phyloP scores from a whole-genome alignment of 2,113 vertebrate species.

The Leucosticte australis region DNA sequence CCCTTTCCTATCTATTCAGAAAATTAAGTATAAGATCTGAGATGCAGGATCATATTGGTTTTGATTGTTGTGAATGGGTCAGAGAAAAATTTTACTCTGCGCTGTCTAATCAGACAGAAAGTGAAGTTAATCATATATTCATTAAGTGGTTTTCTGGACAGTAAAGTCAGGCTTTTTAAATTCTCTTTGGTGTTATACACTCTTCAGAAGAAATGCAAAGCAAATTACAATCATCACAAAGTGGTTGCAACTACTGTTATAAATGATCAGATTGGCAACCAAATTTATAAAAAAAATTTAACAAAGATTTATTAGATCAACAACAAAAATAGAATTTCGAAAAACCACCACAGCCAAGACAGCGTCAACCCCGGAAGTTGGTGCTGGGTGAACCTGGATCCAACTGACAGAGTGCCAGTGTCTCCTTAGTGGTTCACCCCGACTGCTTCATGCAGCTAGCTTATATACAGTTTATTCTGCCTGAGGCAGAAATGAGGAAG shows the following conservation, averaged over 20 bases:
- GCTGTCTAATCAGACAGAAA: not conserved
- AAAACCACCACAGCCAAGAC: too few relatives aligned
- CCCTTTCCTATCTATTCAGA: not conserved
- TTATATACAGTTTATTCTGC: too few relatives aligned
- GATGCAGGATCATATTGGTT: accelerated
- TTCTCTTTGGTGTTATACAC: not conserved
- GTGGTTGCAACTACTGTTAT: not conserved
- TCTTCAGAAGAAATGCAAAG: not conserved
- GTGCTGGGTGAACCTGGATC: too few relatives aligned
- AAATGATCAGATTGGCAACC: too few relatives aligned
- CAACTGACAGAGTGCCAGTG: too few relatives aligned
- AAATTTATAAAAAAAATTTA: too few relatives aligned
- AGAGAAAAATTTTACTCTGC: not conserved
- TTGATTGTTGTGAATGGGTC: accelerated
- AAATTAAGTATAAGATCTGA: not conserved
- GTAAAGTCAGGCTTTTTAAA: not conserved
- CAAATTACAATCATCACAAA: not conserved
- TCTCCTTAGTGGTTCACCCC: too few relatives aligned
- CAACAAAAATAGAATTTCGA: too few relatives aligned
- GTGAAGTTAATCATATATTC: not conserved
- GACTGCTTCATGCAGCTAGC: too few relatives aligned
- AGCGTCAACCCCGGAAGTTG: too few relatives aligned
- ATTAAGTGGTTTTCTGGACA: not conserved
- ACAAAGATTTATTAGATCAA: too few relatives aligned
- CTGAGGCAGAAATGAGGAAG: too few relatives aligned